Evolutionary conservation across 2,113 vertebrate genomes (phyloP).

Genomic region (Orcinus orca): DNA sequence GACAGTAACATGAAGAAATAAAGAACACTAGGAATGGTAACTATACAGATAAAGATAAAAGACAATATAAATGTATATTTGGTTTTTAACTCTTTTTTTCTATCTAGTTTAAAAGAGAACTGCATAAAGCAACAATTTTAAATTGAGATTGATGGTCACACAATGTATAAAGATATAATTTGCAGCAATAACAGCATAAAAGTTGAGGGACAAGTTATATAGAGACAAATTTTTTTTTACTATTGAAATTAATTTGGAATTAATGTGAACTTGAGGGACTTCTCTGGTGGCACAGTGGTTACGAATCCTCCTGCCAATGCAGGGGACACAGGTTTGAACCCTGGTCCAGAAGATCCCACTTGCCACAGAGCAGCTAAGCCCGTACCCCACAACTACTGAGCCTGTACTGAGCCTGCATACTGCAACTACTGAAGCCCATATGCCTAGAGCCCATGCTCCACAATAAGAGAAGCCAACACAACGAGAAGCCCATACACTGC

Average conservation of each 20-base stretch:
- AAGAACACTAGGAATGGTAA: not conserved
- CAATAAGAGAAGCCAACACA: no score
- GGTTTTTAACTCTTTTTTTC: not conserved
- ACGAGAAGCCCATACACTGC: no score
- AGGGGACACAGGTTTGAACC: no score
- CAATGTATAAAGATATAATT: not conserved
- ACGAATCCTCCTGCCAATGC: no score
- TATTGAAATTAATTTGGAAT: not conserved
- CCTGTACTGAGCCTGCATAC: no score
- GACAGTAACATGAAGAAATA: not conserved
- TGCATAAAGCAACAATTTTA: not conserved
- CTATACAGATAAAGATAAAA: not conserved
- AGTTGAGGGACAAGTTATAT: not conserved
- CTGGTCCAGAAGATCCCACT: no score
- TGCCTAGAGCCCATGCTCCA: no score
- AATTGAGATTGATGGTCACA: not conserved
- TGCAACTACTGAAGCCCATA: no score
- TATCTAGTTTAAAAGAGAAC: not conserved
- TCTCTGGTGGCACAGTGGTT: no score
- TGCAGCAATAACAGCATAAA: not conserved
- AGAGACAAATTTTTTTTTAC: not conserved
- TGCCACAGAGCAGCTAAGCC: no score
- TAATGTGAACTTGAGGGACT: not conserved
- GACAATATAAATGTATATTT: not conserved
- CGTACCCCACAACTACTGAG: no score